These are phyloP conservation scores for Melinaea marsaeus DNA, from an alignment of 2,888 invertebrate species.

Conservation along the genomic window DNA sequence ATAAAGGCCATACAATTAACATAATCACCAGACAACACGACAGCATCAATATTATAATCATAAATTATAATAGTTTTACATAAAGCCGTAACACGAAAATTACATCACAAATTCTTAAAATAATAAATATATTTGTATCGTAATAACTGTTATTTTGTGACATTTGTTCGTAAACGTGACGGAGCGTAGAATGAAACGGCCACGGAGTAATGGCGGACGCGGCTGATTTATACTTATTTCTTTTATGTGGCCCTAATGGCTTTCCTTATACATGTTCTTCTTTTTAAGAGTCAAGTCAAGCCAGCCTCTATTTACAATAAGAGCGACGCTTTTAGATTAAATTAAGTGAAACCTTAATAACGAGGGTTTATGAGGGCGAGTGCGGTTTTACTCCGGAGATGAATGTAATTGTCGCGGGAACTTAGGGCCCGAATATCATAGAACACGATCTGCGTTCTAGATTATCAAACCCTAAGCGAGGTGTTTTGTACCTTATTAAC, in stretches of 20 bases:
- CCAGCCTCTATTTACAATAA: conserved; percentile 40
- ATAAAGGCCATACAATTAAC: too few relatives aligned
- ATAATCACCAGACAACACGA: too few relatives aligned
- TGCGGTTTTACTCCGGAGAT: conserved; percentile 36
- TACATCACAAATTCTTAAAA: conserved; percentile 34
- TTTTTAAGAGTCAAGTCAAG: conserved; percentile 51
- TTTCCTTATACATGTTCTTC: conserved; percentile 58
- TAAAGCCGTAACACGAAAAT: not conserved
- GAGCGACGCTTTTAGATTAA: conserved; percentile 50
- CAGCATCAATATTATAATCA: too few relatives aligned
- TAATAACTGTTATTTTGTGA: conserved; percentile 67
- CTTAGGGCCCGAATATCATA: conserved; percentile 26
- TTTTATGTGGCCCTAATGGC: conserved; percentile 70
- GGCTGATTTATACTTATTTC: conserved; percentile 74
- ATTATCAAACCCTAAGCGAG: conserved; percentile 9
- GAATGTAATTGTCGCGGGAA: conserved; percentile 33
- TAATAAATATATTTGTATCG: conserved; percentile 53
- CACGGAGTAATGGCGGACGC: conserved; percentile 63
- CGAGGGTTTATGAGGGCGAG: conserved; percentile 34
- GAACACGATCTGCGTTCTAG: conserved; percentile 17
- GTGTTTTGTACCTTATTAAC: conserved; percentile 12
- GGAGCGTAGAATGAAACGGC: conserved; percentile 63
- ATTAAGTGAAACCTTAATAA: conserved; percentile 48
- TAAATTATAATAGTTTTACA: too few relatives aligned
- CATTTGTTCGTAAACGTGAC: conserved; percentile 67